Conservation (phyloP, 2,797 vertebrate species). For the Melanotaenia parkinsoni region DNA sequence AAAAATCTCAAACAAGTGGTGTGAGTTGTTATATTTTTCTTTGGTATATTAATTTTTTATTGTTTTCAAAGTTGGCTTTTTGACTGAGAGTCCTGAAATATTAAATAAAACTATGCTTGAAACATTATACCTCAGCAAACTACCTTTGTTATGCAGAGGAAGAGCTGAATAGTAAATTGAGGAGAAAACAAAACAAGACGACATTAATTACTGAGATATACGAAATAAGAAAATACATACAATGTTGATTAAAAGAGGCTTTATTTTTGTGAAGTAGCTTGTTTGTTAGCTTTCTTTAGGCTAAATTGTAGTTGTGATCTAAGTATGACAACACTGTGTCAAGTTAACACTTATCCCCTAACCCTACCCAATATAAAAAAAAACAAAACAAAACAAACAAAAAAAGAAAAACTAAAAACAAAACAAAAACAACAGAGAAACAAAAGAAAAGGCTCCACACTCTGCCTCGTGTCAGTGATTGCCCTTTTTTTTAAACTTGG, state of each 20-base stretch:
- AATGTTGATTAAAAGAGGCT: not conserved
- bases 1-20: not conserved
- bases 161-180: conserved; percentile 21
- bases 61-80: not conserved
- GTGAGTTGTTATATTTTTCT: not conserved
- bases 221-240: not conserved
- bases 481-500: no score
- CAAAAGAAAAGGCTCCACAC: no score
- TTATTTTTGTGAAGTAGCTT: not conserved
- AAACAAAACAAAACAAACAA: no score
- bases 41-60: not conserved
- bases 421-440: no score
- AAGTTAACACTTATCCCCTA: no score
- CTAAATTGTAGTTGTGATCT: not conserved
- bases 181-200: conserved; percentile 16
- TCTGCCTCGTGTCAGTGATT: no score
- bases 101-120: conserved; percentile 10
- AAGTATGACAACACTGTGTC: not conserved
- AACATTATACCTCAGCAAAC: conserved; percentile 3
- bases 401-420: no score
- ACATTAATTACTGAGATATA: conserved; percentile 16
- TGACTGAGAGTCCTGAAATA: conserved; percentile 13
- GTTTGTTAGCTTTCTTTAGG: not conserved
- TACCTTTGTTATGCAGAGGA: not conserved
- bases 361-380: no score